phyloP scores from a whole-genome alignment of 2,888 invertebrate species.

The Cyaniris semiargus region DNA sequence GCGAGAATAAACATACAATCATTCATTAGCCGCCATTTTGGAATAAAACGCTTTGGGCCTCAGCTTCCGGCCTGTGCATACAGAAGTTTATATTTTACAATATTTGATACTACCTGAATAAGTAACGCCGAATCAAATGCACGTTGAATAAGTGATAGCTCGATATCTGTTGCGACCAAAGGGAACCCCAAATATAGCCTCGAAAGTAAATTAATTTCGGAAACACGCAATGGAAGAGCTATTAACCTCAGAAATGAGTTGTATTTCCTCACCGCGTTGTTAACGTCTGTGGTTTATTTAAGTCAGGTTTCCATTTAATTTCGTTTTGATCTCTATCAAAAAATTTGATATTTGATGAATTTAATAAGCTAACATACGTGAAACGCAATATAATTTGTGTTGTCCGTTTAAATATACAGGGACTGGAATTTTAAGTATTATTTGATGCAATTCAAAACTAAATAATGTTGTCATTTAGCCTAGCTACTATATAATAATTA shows the following conservation, averaged over 20 bases:
- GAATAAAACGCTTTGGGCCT: slow-evolving; percentile 1
- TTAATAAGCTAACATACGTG: slow-evolving; percentile 33
- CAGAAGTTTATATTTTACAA: not conserved
- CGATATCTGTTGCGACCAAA: not conserved
- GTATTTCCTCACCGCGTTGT: slow-evolving; percentile 61
- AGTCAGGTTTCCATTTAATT: slow-evolving; percentile 38
- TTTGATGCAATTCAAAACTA: not conserved
- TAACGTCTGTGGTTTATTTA: slow-evolving; percentile 45
- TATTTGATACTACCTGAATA: slow-evolving; percentile 9
- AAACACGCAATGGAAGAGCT: slow-evolving; percentile 69
- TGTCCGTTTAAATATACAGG: not conserved
- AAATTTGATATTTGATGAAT: slow-evolving; percentile 37
- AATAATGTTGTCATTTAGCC: not conserved
- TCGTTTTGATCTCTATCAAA: slow-evolving; percentile 40
- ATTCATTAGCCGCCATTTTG: slow-evolving; percentile 15
- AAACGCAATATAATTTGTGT: slow-evolving; percentile 39
- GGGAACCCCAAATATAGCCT: slow-evolving; percentile 55
- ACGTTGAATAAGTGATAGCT: not conserved
- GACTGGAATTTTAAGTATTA: not conserved
- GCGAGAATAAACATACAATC: slow-evolving; percentile 11
- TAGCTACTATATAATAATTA: no score
- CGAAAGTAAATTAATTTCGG: slow-evolving; percentile 69
- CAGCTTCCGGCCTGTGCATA: not conserved
- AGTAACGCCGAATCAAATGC: slow-evolving; percentile 2
- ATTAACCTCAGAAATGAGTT: slow-evolving; percentile 66